These are phyloP conservation scores for Lasioglossum malachurum DNA, from an alignment of 2,888 invertebrate species.

Conservation along the genomic window DNA sequence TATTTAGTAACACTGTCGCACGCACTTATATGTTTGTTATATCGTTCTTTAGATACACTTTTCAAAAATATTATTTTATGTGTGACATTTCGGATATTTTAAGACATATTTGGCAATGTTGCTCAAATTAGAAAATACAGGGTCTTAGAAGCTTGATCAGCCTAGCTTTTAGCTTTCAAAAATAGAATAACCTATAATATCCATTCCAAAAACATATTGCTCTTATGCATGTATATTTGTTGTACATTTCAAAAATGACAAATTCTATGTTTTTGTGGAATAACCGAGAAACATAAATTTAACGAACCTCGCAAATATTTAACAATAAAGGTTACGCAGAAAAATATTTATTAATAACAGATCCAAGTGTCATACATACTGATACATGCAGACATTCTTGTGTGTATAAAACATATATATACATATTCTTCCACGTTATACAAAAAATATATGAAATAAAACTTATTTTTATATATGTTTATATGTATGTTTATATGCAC, in stretches of 20 bases:
- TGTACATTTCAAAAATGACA: conserved; percentile 9
- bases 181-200: conserved; percentile 81
- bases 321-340: neutral
- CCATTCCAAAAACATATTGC: conserved; percentile 79
- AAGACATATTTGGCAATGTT: conserved; percentile 74
- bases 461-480: neutral
- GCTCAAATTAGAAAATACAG: conserved; percentile 76
- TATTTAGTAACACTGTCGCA: neutral
- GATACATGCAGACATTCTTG: neutral
- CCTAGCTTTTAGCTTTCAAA: conserved; percentile 79
- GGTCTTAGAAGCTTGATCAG: conserved; percentile 76
- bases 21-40: neutral
- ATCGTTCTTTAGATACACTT: neutral
- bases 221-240: conserved; percentile 53
- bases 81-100: conserved; percentile 42
- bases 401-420: neutral
- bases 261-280: neutral
- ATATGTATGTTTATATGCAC: neutral
- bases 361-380: conserved; percentile 4
- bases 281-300: neutral
- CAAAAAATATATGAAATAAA: neutral
- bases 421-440: neutral
- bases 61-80: conserved; percentile 7
- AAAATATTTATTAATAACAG: conserved; percentile 1
- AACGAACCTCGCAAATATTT: conserved; percentile 1